phyloP scores from a whole-genome alignment of 1,140 invertebrate species.

The Bombus impatiens region DNA sequence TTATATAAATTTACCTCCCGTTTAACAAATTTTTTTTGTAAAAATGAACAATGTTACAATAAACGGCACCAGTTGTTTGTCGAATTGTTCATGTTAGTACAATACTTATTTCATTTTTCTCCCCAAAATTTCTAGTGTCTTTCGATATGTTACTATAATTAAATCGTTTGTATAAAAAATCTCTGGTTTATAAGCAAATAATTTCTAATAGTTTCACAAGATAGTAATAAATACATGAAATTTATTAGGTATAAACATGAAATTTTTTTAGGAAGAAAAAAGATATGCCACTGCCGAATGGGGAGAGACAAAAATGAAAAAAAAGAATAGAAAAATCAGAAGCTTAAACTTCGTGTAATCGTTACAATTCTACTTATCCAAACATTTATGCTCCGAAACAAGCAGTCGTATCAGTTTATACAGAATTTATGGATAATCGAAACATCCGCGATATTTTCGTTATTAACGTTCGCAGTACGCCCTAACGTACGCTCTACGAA shows the following conservation, averaged over 20 bases:
- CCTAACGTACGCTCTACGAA: background rate
- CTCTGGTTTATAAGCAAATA: background rate
- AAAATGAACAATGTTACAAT: conserved; percentile 12
- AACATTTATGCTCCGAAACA: background rate
- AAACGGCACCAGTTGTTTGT: background rate
- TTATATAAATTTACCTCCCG: background rate
- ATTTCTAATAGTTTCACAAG: background rate
- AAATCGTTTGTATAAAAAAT: background rate
- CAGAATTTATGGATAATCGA: background rate
- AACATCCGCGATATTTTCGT: background rate
- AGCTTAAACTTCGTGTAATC: background rate
- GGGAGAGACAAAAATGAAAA: background rate
- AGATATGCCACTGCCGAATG: background rate
- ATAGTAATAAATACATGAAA: background rate
- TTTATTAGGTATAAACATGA: background rate
- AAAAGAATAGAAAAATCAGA: background rate
- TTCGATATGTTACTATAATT: conserved; percentile 8
- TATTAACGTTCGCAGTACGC: background rate
- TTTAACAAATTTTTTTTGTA: conserved; percentile 3
- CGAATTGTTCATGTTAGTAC: background rate
- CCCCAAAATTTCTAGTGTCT: background rate
- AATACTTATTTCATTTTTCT: background rate
- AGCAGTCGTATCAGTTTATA: background rate
- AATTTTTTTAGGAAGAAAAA: background rate
- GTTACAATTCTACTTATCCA: background rate